Base-by-base conservation (phyloP, 2,797 vertebrate genomes). In the Vespertilio murinus region DNA sequence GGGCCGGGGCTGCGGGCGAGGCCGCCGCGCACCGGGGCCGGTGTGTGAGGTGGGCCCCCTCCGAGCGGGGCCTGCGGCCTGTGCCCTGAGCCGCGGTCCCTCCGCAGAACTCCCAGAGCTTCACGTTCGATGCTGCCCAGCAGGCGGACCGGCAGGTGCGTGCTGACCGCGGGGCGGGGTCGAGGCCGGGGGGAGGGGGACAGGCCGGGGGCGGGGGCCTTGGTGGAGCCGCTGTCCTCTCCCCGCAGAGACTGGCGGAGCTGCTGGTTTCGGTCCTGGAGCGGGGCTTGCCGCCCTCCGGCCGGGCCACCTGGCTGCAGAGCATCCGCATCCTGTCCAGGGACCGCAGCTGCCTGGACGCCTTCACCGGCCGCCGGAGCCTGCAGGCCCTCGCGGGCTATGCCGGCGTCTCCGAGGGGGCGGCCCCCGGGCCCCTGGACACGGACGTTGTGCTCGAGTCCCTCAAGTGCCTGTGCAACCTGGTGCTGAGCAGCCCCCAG, bases 391-490 rank as follows among this genome's bases (percentile, higher is more conserved):
- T 99, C 0, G 98, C 98, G 54, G 97, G 96, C 80, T 98, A 98
- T 0, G 99, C 99, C 0, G 99, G 98, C 86, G 97, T 99, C 0
- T 86, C 96, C 0, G 98, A 98, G 96, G 97, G 96, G 25, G 88
- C 96, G 4, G 88, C 90, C 92, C 85, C 97, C 0, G 98, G 98
- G 91, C 97, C 98, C 45, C 97, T 98, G 0, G 99, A 99, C 96
- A 97, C 98, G 98, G 99, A 99, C 2, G 98, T 99, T 0, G 98
- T 99, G 8, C 98, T 99, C 33, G 99, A 99, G 94, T 98, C 99
- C 8, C 98, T 99, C 20, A 99, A 99, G 96, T 99, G 99, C 90
- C 98, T 99, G 88, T 99, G 99, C 97, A 99, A 99, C 97, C 98
- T 99, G 0, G 98, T 99, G 93, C 98, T 99, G 75, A 99, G 99